phyloP scores from a whole-genome alignment of 1,140 invertebrate genomes.

The Leptonema lineaticorne region DNA sequence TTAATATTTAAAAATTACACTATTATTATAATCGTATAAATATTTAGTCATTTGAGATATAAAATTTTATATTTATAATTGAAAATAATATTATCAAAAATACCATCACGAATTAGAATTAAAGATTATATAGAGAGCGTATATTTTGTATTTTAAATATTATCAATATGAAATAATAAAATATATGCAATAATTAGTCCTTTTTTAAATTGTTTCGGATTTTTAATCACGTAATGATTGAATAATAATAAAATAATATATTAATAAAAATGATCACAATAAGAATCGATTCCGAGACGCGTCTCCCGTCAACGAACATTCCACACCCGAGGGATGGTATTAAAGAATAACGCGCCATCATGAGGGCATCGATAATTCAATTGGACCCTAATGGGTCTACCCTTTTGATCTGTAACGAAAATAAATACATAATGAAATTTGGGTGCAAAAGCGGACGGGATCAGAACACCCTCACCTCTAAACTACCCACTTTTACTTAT shows the following conservation, averaged over 20 bases:
- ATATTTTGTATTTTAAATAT: too few relatives aligned
- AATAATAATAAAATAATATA: background rate
- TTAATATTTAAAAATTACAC: too few relatives aligned
- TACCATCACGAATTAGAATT: too few relatives aligned
- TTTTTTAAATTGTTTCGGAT: too few relatives aligned
- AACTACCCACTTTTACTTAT: background rate
- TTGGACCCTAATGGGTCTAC: constrained; percentile 39
- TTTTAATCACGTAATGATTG: background rate
- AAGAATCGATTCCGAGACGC: background rate
- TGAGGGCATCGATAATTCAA: constrained; percentile 36
- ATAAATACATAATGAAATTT: constrained; percentile 42
- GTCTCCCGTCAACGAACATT: background rate
- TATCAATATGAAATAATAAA: too few relatives aligned
- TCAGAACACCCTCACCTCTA: constrained; percentile 9
- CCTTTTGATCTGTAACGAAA: constrained; percentile 41
- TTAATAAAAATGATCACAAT: background rate
- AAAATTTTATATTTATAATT: too few relatives aligned
- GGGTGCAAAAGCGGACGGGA: constrained; percentile 21
- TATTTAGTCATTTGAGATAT: too few relatives aligned
- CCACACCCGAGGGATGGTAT: constrained; percentile 5
- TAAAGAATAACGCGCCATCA: constrained; percentile 36
- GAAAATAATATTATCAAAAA: too few relatives aligned
- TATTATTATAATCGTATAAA: too few relatives aligned
- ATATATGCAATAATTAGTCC: background rate
- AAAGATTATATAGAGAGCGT: too few relatives aligned